Percentiles rank a stretch among this genome's conserved stretches.
These are phyloP conservation scores for Gymnothorax reevesii DNA, from an alignment of 2,797 vertebrate species.

Conservation along the genomic window DNA sequence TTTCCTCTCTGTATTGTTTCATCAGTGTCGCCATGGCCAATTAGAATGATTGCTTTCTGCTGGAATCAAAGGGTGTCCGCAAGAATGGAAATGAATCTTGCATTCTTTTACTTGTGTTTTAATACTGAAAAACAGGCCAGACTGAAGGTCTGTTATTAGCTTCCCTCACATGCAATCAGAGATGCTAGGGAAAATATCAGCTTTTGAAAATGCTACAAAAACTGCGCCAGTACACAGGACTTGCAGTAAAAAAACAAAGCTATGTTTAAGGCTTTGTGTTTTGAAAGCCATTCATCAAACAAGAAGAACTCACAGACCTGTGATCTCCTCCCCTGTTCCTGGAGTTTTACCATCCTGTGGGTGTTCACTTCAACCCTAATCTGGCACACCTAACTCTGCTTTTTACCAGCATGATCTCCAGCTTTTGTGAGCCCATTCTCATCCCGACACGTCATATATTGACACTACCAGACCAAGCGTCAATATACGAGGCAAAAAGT, in stretches of 20 bases:
- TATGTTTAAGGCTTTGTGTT: constrained; percentile 15
- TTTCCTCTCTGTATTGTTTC: constrained; percentile 70
- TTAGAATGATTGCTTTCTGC: constrained; percentile 76
- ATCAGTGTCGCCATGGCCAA: constrained; percentile 76
- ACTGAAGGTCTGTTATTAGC: constrained; percentile 64
- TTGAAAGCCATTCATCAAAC: constrained; percentile 11
- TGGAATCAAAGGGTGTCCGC: constrained; percentile 70
- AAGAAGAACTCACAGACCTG: not conserved
- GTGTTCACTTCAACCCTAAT: not conserved
- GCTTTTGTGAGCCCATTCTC: no score
- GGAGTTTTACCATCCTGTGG: no score
- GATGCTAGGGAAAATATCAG: constrained; percentile 64
- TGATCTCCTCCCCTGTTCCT: no score
- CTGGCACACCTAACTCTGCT: no score
- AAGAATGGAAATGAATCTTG: constrained; percentile 58
- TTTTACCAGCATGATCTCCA: no score
- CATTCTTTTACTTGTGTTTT: constrained; percentile 39
- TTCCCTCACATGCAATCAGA: constrained; percentile 66
- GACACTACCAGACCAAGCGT: no score
- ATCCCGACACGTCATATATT: no score
- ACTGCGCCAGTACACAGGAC: constrained; percentile 56
- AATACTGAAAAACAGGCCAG: constrained; percentile 65
- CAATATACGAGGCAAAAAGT: no score
- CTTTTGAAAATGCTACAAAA: constrained; percentile 66
- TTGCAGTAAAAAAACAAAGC: constrained; percentile 40